phyloP scores from a whole-genome alignment of 2,888 invertebrate genomes.

The Sipha maydis region DNA sequence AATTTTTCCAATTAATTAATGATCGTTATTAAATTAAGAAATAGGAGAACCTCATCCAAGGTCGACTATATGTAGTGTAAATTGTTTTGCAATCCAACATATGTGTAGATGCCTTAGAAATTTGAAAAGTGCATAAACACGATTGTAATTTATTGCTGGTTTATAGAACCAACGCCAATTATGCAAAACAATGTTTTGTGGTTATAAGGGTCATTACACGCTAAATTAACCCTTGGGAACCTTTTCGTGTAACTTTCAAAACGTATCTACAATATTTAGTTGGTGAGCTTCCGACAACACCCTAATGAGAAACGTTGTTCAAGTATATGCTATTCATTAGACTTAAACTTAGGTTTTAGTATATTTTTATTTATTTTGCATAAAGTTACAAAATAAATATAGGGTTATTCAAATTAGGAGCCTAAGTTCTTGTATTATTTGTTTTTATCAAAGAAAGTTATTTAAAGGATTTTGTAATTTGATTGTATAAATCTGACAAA shows the following conservation, averaged over 20 bases:
- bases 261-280: slow-evolving; percentile 44
- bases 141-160: slow-evolving; percentile 44
- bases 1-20: slow-evolving; percentile 17
- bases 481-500: neutral
- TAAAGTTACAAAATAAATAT: neutral
- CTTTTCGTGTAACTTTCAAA: slow-evolving; percentile 58
- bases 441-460: too few relatives aligned
- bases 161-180: slow-evolving; percentile 46
- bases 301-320: slow-evolving; percentile 47
- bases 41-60: slow-evolving; percentile 20
- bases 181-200: slow-evolving; percentile 55
- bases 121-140: slow-evolving; percentile 51
- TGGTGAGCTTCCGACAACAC: slow-evolving; percentile 43
- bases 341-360: slow-evolving; percentile 42
- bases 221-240: slow-evolving; percentile 50
- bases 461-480: neutral
- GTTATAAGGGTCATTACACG: slow-evolving; percentile 48
- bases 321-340: slow-evolving; percentile 37
- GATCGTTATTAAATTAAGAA: neutral
- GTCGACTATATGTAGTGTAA: neutral
- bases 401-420: neutral
- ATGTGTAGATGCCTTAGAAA: slow-evolving; percentile 31
- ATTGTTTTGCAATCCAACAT: slow-evolving; percentile 31
- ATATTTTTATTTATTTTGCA: neutral
- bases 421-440: too few relatives aligned